Percentiles rank a stretch among this genome's conserved stretches.
Conservation (phyloP, 2,797 vertebrate genomes). For the Gastrophryne carolinensis region DNA sequence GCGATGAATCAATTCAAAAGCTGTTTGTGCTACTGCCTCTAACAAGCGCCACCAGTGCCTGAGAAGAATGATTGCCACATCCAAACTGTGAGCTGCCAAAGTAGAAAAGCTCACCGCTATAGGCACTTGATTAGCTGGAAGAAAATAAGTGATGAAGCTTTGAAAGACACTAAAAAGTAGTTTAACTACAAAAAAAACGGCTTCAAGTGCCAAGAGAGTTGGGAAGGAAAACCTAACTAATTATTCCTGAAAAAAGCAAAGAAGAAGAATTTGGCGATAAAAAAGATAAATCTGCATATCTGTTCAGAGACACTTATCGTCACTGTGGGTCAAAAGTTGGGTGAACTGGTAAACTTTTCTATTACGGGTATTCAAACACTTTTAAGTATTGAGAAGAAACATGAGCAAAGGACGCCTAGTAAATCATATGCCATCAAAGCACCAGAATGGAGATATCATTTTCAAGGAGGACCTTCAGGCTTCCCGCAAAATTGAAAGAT, state of each 20-base stretch:
- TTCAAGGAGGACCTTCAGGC: constrained; percentile 56
- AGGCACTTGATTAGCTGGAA: neutral
- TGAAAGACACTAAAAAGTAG: neutral
- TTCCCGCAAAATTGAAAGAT: constrained; percentile 56
- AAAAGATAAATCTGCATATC: neutral
- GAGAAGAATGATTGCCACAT: constrained; percentile 11
- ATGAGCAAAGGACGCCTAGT: constrained; percentile 23
- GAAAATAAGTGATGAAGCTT: neutral
- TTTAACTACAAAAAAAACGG: neutral
- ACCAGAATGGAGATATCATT: constrained; percentile 1
- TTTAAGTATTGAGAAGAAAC: neutral
- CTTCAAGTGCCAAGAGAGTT: neutral
- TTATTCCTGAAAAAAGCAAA: neutral
- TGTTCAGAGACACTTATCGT: neutral
- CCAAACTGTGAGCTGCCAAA: constrained; percentile 10
- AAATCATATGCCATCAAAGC: neutral
- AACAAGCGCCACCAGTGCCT: neutral
- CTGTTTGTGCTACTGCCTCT: constrained; percentile 3
- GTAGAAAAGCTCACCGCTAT: constrained; percentile 12
- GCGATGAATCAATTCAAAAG: constrained; percentile 18
- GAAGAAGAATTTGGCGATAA: neutral
- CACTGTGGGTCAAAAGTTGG: neutral
- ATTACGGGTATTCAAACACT: neutral
- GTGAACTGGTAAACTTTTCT: neutral
- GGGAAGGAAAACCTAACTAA: neutral